Conservation (phyloP, 1,140 invertebrate genomes). For the Diuraphis noxia region DNA sequence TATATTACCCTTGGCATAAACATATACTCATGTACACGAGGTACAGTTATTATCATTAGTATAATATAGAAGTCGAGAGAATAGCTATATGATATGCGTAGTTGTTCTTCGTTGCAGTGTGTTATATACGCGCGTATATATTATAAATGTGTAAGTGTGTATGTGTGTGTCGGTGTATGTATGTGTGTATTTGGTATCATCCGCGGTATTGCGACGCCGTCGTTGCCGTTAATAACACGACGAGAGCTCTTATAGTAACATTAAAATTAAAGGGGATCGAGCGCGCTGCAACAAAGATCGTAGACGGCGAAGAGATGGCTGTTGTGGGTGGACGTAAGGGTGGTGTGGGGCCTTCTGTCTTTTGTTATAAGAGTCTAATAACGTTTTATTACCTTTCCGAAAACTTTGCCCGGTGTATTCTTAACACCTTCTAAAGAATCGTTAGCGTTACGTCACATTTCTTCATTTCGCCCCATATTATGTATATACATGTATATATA, state of each 20-base stretch:
- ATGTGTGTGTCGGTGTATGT: too few species aligned
- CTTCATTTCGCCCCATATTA: neutral
- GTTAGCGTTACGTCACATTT: constrained; percentile 50
- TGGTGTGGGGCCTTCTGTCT: constrained; percentile 38
- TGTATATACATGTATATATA: neutral
- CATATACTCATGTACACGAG: neutral
- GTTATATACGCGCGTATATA: neutral
- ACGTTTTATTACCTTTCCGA: constrained; percentile 51
- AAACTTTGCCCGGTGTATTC: constrained; percentile 37
- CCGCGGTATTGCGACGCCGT: neutral
- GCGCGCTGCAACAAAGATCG: neutral
- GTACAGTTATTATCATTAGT: neutral
- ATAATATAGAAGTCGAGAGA: neutral
- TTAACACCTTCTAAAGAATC: constrained; percentile 53
- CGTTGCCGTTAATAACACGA: constrained; percentile 20
- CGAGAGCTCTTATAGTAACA: constrained; percentile 43
- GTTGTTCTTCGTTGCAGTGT: neutral
- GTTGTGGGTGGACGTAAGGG: neutral
- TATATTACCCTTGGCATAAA: neutral
- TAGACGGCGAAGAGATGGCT: neutral
- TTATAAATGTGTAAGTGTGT: neutral
- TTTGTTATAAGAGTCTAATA: constrained; percentile 52
- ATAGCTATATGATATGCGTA: neutral
- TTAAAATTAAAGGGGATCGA: constrained; percentile 50
- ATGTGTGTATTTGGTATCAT: neutral